Conservation (phyloP, 2,113 vertebrate species). For the Coryphaenoides rupestris region DNA sequence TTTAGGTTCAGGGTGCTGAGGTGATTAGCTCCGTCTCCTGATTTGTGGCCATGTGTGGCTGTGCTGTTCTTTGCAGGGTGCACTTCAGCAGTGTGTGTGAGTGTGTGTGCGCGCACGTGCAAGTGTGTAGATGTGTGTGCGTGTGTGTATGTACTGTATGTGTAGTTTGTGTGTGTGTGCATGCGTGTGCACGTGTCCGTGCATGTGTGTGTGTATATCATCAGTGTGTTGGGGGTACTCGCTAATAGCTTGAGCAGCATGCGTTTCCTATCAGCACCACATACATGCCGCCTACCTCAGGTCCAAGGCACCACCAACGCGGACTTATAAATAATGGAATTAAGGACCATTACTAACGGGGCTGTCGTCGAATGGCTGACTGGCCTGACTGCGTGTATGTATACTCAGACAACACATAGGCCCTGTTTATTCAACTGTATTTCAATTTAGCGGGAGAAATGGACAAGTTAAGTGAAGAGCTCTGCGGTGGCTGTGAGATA, state of each 20-base stretch:
- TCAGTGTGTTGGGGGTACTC: background rate
- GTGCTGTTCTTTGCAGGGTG: too few species aligned
- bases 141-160: too few species aligned
- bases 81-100: too few species aligned
- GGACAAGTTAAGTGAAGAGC: constrained; percentile 23
- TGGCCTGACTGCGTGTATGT: constrained; percentile 51
- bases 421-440: constrained; percentile 62
- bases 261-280: constrained; percentile 52
- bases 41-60: too few species aligned
- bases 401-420: constrained; percentile 56
- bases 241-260: constrained; percentile 11
- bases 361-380: constrained; percentile 60
- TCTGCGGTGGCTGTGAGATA: constrained; percentile 50
- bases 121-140: too few species aligned
- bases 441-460: constrained; percentile 65
- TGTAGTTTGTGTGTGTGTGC: too few species aligned
- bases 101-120: too few species aligned
- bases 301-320: constrained; percentile 46
- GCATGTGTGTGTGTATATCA: constrained; percentile 9
- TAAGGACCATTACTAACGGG: constrained; percentile 38
- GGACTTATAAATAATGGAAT: constrained; percentile 52
- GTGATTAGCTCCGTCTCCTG: too few species aligned
- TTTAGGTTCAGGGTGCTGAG: too few species aligned
- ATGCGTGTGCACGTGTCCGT: too few species aligned
- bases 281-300: constrained; percentile 45